phyloP scores from a whole-genome alignment of 2,888 invertebrate species.

The Ennomos quercinarius region DNA sequence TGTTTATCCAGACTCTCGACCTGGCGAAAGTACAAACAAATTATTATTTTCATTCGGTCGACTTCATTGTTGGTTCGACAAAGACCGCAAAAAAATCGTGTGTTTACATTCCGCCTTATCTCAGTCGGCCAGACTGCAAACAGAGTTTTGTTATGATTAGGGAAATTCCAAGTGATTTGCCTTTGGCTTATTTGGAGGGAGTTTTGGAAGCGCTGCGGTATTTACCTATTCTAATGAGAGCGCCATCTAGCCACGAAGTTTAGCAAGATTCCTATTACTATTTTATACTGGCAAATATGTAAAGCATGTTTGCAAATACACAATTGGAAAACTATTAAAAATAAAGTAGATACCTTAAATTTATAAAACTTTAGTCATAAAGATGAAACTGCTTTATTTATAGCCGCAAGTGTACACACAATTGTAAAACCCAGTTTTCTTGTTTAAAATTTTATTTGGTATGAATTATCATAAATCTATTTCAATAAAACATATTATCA shows the following conservation, averaged over 20 bases:
- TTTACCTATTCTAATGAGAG: constrained; percentile 25
- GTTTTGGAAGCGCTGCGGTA: constrained; percentile 19
- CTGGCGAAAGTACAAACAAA: constrained; percentile 31
- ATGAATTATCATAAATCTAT: too few species aligned
- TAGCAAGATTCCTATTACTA: too few species aligned
- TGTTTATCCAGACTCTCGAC: constrained; percentile 2
- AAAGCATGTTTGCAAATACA: too few species aligned
- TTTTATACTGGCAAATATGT: too few species aligned
- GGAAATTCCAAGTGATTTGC: constrained; percentile 43
- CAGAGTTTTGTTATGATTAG: constrained; percentile 45
- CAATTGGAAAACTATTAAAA: too few species aligned
- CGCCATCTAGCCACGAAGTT: constrained; percentile 12
- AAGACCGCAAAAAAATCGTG: constrained; percentile 39
- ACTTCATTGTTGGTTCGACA: constrained; percentile 36
- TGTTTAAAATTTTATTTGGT: too few species aligned
- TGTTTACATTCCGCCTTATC: constrained; percentile 43
- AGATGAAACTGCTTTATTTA: too few species aligned
- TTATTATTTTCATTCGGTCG: constrained; percentile 38
- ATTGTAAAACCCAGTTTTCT: too few species aligned
- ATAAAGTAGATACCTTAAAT: too few species aligned
- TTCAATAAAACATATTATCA: too few species aligned
- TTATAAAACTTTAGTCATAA: too few species aligned
- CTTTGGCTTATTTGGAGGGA: constrained; percentile 25
- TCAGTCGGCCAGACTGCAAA: constrained; percentile 41
- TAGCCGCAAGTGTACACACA: too few species aligned